A percentile compares a stretch with the other conserved stretches of the same genome.
These are phyloP conservation scores for Mesorhabditis spiculigera DNA, from an alignment of 2,888 invertebrate genomes.

Conservation along the genomic window DNA sequence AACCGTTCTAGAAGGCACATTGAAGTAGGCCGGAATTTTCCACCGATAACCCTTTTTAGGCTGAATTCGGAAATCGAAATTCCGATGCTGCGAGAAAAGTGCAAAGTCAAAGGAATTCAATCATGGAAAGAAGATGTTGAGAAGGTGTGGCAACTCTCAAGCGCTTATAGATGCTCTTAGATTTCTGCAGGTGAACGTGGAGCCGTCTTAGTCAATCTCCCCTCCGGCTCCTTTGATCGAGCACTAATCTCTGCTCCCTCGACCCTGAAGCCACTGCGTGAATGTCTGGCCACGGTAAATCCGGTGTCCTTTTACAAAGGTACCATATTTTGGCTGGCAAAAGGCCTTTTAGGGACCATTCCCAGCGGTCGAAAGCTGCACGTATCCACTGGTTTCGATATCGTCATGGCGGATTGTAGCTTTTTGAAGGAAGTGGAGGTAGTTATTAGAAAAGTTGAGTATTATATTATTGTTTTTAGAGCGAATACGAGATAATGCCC, in stretches of 20 bases:
- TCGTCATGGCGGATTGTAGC: constrained; percentile 65
- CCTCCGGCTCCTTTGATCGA: constrained; percentile 18
- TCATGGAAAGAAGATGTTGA: constrained; percentile 70
- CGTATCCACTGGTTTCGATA: constrained; percentile 61
- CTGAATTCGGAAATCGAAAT: constrained; percentile 66
- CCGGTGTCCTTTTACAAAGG: constrained; percentile 27
- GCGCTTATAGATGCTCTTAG: too few relatives aligned
- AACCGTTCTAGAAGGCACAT: constrained; percentile 25
- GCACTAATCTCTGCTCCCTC: constrained; percentile 46
- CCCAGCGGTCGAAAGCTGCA: constrained; percentile 27
- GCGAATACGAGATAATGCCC: background rate
- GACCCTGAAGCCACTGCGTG: constrained; percentile 63
- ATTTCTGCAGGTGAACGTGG: constrained; percentile 67
- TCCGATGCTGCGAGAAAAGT: constrained; percentile 66
- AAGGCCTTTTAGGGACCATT: background rate
- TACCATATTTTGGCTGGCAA: background rate
- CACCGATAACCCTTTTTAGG: constrained; percentile 5
- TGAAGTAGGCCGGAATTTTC: background rate
- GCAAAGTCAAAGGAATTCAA: constrained; percentile 74
- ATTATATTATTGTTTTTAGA: constrained; percentile 22
- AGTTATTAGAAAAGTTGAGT: constrained; percentile 18
- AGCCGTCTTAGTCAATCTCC: constrained; percentile 39
- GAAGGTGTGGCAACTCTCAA: too few relatives aligned
- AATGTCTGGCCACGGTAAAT: constrained; percentile 62
- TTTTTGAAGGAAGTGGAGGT: constrained; percentile 44